These are phyloP conservation scores for Lasioglossum zephyrum DNA, from an alignment of 2,888 invertebrate species.

Conservation along the genomic window DNA sequence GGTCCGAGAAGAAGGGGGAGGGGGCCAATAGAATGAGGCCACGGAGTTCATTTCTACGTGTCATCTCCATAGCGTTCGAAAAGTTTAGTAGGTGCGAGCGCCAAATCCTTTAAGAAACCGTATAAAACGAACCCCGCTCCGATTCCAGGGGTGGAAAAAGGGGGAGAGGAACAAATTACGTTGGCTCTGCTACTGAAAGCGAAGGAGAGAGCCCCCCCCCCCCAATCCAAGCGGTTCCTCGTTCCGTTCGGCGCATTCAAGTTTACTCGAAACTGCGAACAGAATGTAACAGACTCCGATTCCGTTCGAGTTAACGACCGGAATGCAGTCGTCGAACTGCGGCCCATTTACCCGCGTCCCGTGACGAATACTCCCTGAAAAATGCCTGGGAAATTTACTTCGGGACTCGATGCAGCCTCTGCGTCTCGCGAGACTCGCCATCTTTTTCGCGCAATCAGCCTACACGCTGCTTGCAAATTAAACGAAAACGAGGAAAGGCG, in stretches of 20 bases:
- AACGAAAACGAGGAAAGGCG: constrained; percentile 3
- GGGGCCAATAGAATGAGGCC: neutral
- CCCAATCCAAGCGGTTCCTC: constrained; percentile 25
- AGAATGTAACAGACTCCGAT: constrained; percentile 38
- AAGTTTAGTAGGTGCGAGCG: constrained; percentile 54
- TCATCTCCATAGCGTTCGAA: constrained; percentile 54
- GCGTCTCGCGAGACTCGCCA: neutral
- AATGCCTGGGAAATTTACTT: constrained; percentile 18
- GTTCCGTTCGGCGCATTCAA: constrained; percentile 29
- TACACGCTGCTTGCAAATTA: constrained; percentile 18
- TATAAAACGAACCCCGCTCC: constrained; percentile 42
- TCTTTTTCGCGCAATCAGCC: neutral
- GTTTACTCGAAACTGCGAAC: constrained; percentile 32
- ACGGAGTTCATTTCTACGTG: constrained; percentile 40
- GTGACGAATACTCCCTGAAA: constrained; percentile 11
- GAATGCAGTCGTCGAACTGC: constrained; percentile 28
- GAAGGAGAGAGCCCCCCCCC: constrained; percentile 5
- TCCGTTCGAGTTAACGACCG: constrained; percentile 40
- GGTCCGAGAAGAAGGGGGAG: neutral
- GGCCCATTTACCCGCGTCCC: constrained; percentile 9
- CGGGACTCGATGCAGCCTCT: neutral
- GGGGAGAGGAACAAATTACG: constrained; percentile 45
- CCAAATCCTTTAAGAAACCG: constrained; percentile 60
- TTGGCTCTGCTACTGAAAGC: constrained; percentile 53
- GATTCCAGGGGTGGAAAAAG: neutral